A percentile compares a stretch with the other conserved stretches of the same genome.
These are phyloP conservation scores for Bhutanitis thaidina DNA, from an alignment of 2,888 invertebrate species.

Conservation along the genomic window DNA sequence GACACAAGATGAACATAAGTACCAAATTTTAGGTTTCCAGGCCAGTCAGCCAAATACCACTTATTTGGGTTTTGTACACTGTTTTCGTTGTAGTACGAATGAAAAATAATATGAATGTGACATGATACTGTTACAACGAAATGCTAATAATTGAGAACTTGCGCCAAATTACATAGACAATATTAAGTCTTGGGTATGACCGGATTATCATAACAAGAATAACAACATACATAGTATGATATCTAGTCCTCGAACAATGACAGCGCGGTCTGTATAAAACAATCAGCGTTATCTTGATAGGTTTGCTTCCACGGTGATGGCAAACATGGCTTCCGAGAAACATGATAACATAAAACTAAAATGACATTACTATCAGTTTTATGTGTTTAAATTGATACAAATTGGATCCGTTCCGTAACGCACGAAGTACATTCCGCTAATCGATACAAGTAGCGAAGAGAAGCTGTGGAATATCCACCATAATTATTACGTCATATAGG, in stretches of 20 bases:
- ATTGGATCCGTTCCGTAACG: not conserved
- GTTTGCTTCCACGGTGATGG: conserved; percentile 54
- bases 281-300: conserved; percentile 67
- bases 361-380: conserved; percentile 40
- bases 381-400: conserved; percentile 24
- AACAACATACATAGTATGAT: conserved; percentile 11
- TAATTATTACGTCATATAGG: too few relatives aligned
- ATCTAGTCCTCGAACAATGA: conserved; percentile 49
- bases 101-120: not conserved
- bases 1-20: too few relatives aligned
- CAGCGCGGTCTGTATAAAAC: conserved; percentile 52
- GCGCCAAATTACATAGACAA: conserved; percentile 17
- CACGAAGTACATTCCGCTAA: not conserved
- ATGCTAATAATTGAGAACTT: not conserved
- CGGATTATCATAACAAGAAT: conserved; percentile 14
- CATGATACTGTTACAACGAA: conserved; percentile 3
- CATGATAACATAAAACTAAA: conserved; percentile 50
- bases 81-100: too few relatives aligned
- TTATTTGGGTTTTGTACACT: too few relatives aligned
- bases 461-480: not conserved
- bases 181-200: conserved; percentile 5
- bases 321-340: conserved; percentile 62
- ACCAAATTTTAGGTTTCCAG: too few relatives aligned
- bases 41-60: too few relatives aligned
- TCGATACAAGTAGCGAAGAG: conserved; percentile 1